These are phyloP conservation scores for Ammodytes marinus DNA, from an alignment of 2,113 vertebrate genomes.

Conservation along the genomic window DNA sequence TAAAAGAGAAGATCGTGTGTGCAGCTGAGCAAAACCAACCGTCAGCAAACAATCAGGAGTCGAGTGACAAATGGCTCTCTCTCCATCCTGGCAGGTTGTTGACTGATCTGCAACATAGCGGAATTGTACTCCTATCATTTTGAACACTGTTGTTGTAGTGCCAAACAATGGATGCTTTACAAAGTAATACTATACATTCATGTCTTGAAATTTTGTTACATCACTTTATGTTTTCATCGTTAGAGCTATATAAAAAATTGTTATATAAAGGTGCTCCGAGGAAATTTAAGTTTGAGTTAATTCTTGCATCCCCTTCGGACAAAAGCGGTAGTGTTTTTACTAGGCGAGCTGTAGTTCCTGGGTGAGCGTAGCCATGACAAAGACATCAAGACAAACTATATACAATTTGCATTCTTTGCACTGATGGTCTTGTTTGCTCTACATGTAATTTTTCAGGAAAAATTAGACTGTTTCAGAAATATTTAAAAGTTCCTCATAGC, in stretches of 20 bases:
- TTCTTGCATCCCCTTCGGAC: too few relatives aligned
- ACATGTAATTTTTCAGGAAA: too few relatives aligned
- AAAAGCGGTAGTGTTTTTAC: too few relatives aligned
- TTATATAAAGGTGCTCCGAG: too few relatives aligned
- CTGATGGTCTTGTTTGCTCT: too few relatives aligned
- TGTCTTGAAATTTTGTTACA: neutral
- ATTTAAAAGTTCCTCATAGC: too few relatives aligned
- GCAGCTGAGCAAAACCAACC: conserved; percentile 64
- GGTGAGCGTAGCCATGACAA: too few relatives aligned
- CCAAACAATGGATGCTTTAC: neutral
- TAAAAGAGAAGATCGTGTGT: conserved; percentile 83
- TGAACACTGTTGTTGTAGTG: conserved; percentile 15
- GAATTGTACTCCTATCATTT: conserved; percentile 22
- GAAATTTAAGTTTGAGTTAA: too few relatives aligned
- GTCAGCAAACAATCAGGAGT: conserved; percentile 55
- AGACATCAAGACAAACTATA: too few relatives aligned
- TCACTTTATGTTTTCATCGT: neutral
- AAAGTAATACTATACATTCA: neutral
- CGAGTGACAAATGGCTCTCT: conserved; percentile 70
- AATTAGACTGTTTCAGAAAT: too few relatives aligned
- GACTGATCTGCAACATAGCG: conserved; percentile 20
- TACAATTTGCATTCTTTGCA: too few relatives aligned
- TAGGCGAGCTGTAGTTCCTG: too few relatives aligned
- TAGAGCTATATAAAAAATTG: neutral
- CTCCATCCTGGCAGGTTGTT: conserved; percentile 29